Conservation (phyloP, 1,140 invertebrate genomes). For the Ooceraea biroi region DNA sequence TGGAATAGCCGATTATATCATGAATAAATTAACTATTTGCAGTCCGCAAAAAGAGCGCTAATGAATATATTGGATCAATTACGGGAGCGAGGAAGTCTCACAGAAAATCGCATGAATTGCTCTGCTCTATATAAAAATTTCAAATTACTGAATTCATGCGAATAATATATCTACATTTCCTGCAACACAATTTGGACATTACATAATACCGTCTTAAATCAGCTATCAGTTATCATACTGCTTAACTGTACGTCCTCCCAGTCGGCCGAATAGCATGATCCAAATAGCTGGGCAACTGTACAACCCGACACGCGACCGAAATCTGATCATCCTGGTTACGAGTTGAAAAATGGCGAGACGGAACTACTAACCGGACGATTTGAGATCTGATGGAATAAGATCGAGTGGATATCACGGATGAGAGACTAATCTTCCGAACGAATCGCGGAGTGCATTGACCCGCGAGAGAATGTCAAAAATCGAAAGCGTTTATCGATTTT, state of each 20-base stretch:
- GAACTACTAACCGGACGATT: constrained; percentile 46
- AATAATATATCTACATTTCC: background rate
- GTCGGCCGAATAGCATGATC: constrained; percentile 4
- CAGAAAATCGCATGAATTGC: background rate
- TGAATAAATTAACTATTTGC: constrained; percentile 8
- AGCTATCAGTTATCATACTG: background rate
- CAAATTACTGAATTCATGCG: background rate
- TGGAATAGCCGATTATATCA: background rate
- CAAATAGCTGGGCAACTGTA: background rate
- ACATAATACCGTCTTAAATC: background rate
- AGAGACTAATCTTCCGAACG: constrained; percentile 64
- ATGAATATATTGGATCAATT: background rate
- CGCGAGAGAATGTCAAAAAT: constrained; percentile 62
- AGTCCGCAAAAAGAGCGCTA: background rate
- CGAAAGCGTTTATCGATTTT: constrained; percentile 79
- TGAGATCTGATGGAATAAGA: constrained; percentile 64
- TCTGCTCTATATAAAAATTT: background rate
- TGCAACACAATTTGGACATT: background rate
- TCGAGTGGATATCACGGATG: constrained; percentile 40
- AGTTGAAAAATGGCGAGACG: constrained; percentile 40
- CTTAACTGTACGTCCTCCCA: constrained; percentile 3
- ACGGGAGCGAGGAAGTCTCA: background rate
- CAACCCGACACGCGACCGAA: constrained; percentile 25
- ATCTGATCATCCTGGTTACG: constrained; percentile 42
- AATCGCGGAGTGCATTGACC: constrained; percentile 55